Percentiles rank a stretch among this genome's conserved stretches.
These are phyloP conservation scores for Pogonophryne albipinna DNA, from an alignment of 2,797 vertebrate species.

Conservation along the genomic window DNA sequence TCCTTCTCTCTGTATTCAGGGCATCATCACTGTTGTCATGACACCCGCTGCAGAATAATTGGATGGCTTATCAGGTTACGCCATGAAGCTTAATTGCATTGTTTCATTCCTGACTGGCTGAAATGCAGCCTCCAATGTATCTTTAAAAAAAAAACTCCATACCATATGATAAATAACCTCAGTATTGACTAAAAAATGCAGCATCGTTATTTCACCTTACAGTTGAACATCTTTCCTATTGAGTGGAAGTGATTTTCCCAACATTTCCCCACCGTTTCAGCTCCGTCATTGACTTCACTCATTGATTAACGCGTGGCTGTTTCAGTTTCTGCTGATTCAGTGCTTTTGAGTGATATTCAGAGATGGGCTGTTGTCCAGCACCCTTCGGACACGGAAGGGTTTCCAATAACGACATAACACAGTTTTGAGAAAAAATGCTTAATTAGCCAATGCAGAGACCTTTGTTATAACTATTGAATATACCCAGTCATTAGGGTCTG, in stretches of 20 bases:
- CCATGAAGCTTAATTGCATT: constrained; percentile 68
- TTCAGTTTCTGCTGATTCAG: constrained; percentile 26
- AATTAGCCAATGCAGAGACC: not conserved
- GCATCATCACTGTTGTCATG: constrained; percentile 74
- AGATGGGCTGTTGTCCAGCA: constrained; percentile 26
- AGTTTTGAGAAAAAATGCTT: constrained; percentile 3
- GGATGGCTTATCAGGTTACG: constrained; percentile 69
- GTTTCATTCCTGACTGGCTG: constrained; percentile 50
- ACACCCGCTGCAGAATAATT: constrained; percentile 72
- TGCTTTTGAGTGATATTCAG: constrained; percentile 30
- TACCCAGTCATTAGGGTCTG: not conserved
- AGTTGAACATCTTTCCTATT: not conserved
- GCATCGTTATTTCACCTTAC: not conserved
- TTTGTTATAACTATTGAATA: not conserved
- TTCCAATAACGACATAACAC: constrained; percentile 25
- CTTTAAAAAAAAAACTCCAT: not conserved
- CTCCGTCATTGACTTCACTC: constrained; percentile 8
- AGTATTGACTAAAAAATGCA: not conserved
- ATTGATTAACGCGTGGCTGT: constrained; percentile 25
- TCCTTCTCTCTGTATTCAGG: constrained; percentile 56
- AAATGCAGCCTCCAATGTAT: constrained; percentile 14
- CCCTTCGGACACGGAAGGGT: constrained; percentile 9
- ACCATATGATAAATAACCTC: constrained; percentile 10
- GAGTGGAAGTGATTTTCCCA: constrained; percentile 5
- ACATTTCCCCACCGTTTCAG: constrained; percentile 14